Evolutionary conservation across 2,888 invertebrate genomes (phyloP).

Genomic region (Exocentrus adspersus): DNA sequence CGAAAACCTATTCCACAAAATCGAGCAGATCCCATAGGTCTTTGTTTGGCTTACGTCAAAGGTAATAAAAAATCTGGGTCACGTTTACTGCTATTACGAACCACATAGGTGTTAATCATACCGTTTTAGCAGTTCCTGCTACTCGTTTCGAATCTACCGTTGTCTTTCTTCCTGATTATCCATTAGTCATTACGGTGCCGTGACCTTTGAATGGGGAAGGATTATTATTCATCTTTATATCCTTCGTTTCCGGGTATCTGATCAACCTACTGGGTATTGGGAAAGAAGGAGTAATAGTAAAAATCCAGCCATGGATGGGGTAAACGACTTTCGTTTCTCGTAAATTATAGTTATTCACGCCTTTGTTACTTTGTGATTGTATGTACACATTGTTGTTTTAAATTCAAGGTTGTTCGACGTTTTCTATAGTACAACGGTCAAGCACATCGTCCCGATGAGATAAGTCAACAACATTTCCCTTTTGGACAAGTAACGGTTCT

Average conservation of each 20-base stretch:
- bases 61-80: constrained; percentile 5
- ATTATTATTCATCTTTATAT: constrained; percentile 14
- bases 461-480: constrained; percentile 18
- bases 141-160: constrained; percentile 6
- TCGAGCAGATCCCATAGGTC: neutral
- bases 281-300: neutral
- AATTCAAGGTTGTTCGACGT: constrained; percentile 17
- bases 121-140: constrained; percentile 4
- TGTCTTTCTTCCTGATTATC: constrained; percentile 8
- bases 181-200: constrained; percentile 7
- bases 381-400: constrained; percentile 14
- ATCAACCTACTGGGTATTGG: neutral
- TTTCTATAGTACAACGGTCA: constrained; percentile 12
- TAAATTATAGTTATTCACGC: constrained; percentile 23
- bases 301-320: constrained; percentile 4
- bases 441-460: constrained; percentile 13
- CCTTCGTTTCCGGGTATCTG: constrained; percentile 6
- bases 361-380: constrained; percentile 8
- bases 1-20: neutral
- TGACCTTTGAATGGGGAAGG: constrained; percentile 17
- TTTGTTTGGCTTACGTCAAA: constrained; percentile 2
- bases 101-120: constrained; percentile 14
- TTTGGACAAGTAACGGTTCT: constrained; percentile 11
- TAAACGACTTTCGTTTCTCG: constrained; percentile 19
- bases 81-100: constrained; percentile 15